Evolutionary conservation across 2,888 invertebrate genomes (phyloP), one percentile per base, ranked within the genome.

Genomic region (Poecilobothrus nobilitatus): DNA sequence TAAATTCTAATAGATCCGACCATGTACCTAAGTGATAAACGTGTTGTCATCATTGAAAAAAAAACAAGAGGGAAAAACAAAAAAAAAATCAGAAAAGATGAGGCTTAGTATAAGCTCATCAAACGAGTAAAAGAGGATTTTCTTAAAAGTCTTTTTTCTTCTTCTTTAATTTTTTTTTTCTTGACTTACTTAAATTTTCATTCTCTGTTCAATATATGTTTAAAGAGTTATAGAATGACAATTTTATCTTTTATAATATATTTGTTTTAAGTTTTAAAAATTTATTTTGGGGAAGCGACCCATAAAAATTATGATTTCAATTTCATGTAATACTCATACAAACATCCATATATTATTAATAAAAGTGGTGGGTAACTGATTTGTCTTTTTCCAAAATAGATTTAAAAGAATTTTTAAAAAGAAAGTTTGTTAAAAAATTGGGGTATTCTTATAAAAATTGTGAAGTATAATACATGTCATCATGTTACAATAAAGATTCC

Each of bases 81-180:
- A 15, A 53, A 53, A 53, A 53, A 53, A 18, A 53, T 53, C n/a
- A n/a, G n/a, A n/a, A 53, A 53, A 15, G 15, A 53, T 18, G n/a
- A 18, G 41, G 53, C 53, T 53, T 53, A 53, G 18, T 53, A n/a
- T 53, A 53, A 53, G 53, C 53, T 53, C 53, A 53, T 53, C 53
- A 53, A 53, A 53, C 53, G 53, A 53, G 53, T 53, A 53, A 53
- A 53, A 53, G 53, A 53, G 53, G 53, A 53, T 53, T 53, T 53
- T 53, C 53, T 53, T 53, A 53, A 53, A 53, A 53, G 6, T 12
- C 18, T 53, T 53, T 53, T 18, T 53, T 18, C n/a, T 53, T 37
- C 2, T 37, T 37, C 9, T 8, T 12, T 37, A 12, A 7, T 37
- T 18, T 53, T n/a, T 18, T 53, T 53, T 41, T 53, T 53, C 15